phyloP scores from a whole-genome alignment of 2,113 vertebrate species.

The Elephas maximus region DNA sequence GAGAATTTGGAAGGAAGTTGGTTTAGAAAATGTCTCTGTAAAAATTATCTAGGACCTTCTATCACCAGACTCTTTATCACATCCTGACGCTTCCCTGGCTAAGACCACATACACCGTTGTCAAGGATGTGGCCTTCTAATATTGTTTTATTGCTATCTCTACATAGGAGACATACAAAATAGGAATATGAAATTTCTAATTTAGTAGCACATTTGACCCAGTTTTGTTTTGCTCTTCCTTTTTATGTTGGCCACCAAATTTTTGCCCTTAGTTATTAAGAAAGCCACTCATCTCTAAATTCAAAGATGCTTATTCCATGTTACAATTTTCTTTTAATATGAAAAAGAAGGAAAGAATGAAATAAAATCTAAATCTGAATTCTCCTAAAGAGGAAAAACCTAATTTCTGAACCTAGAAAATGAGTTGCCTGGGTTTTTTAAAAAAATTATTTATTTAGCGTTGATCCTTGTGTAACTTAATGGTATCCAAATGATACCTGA shows the following conservation, averaged over 20 bases:
- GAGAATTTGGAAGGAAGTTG: neutral
- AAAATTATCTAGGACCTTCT: constrained; percentile 16
- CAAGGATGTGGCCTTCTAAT: neutral
- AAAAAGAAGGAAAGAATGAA: constrained; percentile 2
- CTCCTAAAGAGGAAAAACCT: neutral
- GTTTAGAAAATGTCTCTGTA: constrained; percentile 38
- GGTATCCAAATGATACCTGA: constrained; percentile 17
- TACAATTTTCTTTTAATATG: constrained; percentile 34
- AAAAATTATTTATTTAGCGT: neutral
- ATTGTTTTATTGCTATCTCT: neutral
- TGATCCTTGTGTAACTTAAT: constrained; percentile 21
- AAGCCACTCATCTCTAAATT: neutral
- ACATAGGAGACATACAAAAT: neutral
- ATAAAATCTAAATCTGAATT: constrained; percentile 57
- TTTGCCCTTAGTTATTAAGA: neutral
- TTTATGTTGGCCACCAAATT: neutral
- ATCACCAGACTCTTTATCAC: neutral
- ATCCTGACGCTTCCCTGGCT: neutral
- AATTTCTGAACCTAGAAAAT: neutral
- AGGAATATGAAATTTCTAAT: neutral
- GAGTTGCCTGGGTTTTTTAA: neutral
- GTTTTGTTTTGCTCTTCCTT: constrained; percentile 61
- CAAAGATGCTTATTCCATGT: neutral
- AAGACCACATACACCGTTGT: neutral
- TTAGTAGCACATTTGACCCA: neutral